phyloP scores from a whole-genome alignment of 1,140 invertebrate species.

The Oscheius sp. region DNA sequence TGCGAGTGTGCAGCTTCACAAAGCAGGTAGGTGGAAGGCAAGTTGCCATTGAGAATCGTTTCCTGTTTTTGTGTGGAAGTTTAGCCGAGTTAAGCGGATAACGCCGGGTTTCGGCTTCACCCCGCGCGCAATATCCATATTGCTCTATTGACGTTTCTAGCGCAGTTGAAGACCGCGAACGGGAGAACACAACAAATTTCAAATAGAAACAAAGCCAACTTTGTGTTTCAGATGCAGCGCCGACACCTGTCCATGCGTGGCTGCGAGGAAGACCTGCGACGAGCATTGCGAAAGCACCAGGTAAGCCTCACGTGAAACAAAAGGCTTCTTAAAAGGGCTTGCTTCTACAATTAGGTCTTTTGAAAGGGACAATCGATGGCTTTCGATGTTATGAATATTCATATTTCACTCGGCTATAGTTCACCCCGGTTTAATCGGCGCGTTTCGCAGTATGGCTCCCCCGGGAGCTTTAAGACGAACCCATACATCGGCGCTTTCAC shows the following conservation, averaged over 20 bases:
- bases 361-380: no score
- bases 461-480: background rate
- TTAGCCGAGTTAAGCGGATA: background rate
- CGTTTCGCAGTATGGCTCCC: background rate
- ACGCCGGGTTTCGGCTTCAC: background rate
- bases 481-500: slow-evolving; percentile 2
- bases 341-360: no score
- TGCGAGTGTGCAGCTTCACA: slow-evolving; percentile 49
- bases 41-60: background rate
- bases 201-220: background rate
- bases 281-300: slow-evolving; percentile 60
- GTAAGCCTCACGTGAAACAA: no score
- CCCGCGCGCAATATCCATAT: background rate
- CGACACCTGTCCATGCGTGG: slow-evolving; percentile 59
- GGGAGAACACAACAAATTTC: background rate
- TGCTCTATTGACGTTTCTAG: slow-evolving; percentile 6
- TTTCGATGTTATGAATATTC: slow-evolving; percentile 2
- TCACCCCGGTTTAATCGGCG: background rate
- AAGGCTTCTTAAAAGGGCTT: no score
- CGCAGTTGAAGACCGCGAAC: background rate
- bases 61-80: no score
- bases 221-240: slow-evolving; percentile 45
- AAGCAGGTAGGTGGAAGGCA: slow-evolving; percentile 8
- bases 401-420: background rate
- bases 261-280: slow-evolving; percentile 58